Base-by-base conservation (phyloP, 2,113 vertebrate genomes). In the Eubucco bourcierii region DNA sequence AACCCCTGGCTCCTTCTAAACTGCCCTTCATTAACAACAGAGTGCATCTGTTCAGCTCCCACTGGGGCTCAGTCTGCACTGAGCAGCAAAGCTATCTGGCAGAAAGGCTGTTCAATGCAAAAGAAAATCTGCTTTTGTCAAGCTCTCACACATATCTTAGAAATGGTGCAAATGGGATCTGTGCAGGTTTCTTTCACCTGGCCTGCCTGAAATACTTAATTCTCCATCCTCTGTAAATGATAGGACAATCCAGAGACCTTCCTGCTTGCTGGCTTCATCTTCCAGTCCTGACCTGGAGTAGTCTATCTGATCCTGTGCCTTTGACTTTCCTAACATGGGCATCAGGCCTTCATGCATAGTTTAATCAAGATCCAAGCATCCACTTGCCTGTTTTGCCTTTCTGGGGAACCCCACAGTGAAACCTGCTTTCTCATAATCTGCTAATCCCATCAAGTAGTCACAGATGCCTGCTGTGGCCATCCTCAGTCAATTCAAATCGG, bases 401-500 rank as follows among this genome's bases (percentile, higher is more conserved):
- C 66, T 75, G 59, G 34, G 66, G 76, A 95, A 16, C 61, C 68
- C 70, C 76, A 78, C 47, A 39, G 81, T 46, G 72, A 95, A 92
- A 87, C 79, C 88, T 1, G 41, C 67, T 93, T 93, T 91, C 81
- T 84, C 63, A 70, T 93, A 96, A 94, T 88, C 91, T 94, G 82
- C 50, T 95, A 96, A 89, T 95, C 87, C 86, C 91, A 90, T 96
- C 89, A 87, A 92, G 61, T 75, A 90, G 94, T 80, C 94, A 94
- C 68, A 94, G 87, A 90, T 91, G 72, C 91, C 93, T 89, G 85
- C 89, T 95, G 80, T 66, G 87, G 90, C 58, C 17, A 47, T 50
- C 84, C 67, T 67, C 19, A 15, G 65, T 11, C 2, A 5, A 87
- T 78, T 85, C 81, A 93, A 95, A 91, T 86, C 87, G 31, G 53